Conservation (phyloP, 2,888 invertebrate genomes). For the Euplexia lucipara region DNA sequence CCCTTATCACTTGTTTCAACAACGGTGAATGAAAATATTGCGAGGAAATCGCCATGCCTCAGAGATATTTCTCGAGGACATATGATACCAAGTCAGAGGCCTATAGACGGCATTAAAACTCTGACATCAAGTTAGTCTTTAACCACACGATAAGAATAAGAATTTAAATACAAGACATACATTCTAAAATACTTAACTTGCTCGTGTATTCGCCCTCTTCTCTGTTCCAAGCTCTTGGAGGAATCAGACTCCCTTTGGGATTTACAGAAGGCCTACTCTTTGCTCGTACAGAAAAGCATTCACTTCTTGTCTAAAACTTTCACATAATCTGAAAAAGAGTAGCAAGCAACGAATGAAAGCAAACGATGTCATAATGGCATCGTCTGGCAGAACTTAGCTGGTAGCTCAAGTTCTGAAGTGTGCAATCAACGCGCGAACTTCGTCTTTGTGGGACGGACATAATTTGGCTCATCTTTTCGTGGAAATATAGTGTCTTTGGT, state of each 20-base stretch:
- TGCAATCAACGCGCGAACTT: conserved; percentile 49
- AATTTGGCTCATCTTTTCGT: conserved; percentile 39
- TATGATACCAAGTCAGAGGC: too few relatives aligned
- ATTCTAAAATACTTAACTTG: too few relatives aligned
- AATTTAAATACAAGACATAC: too few relatives aligned
- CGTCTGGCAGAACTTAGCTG: conserved; percentile 35
- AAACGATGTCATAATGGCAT: conserved; percentile 40
- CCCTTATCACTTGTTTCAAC: too few relatives aligned
- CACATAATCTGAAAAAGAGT: conserved; percentile 30
- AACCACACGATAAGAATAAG: too few relatives aligned
- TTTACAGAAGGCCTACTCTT: background rate
- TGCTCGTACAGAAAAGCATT: background rate
- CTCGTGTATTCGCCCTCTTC: too few relatives aligned
- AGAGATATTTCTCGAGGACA: too few relatives aligned
- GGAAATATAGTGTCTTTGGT: conserved; percentile 2
- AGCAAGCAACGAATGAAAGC: conserved; percentile 32
- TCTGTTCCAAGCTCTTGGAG: background rate
- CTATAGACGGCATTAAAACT: too few relatives aligned
- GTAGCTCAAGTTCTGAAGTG: conserved; percentile 40
- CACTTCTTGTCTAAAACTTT: conserved; percentile 22
- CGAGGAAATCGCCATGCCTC: too few relatives aligned
- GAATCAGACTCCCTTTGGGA: background rate
- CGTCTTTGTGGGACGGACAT: conserved; percentile 36
- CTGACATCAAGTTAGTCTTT: too few relatives aligned
- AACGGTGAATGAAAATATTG: too few relatives aligned